Percentiles rank a stretch among this genome's conserved stretches.
phyloP scores from a whole-genome alignment of 2,113 vertebrate species.

The Oceanites oceanicus region DNA sequence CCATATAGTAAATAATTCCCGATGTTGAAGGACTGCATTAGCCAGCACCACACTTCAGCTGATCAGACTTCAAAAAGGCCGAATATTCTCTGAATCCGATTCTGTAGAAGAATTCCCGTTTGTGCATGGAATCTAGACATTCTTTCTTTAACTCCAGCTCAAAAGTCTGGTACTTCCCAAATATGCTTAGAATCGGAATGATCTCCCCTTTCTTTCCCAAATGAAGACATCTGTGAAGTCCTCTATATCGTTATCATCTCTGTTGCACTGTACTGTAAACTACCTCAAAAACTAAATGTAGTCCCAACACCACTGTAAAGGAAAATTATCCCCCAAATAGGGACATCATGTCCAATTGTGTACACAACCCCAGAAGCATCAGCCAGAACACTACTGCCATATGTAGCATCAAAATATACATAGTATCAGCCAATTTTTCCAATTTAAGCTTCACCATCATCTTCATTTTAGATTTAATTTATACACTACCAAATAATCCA shows the following conservation, averaged over 20 bases:
- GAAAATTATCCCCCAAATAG: neutral
- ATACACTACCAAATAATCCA: neutral
- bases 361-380: neutral
- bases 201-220: neutral
- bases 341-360: accelerated
- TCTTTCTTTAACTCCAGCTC: neutral
- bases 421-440: neutral
- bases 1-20: neutral
- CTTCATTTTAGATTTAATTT: neutral
- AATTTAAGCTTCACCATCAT: neutral
- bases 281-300: neutral
- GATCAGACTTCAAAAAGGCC: neutral
- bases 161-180: neutral
- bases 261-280: neutral
- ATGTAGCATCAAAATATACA: neutral
- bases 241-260: accelerated
- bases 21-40: neutral
- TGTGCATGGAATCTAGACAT: neutral
- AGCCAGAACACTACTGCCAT: neutral
- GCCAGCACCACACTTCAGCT: neutral
- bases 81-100: neutral
- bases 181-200: neutral
- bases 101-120: neutral
- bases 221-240: neutral
- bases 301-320: neutral